Base-by-base conservation (phyloP, 1,140 invertebrate species). In the Cotesia vestalis region DNA sequence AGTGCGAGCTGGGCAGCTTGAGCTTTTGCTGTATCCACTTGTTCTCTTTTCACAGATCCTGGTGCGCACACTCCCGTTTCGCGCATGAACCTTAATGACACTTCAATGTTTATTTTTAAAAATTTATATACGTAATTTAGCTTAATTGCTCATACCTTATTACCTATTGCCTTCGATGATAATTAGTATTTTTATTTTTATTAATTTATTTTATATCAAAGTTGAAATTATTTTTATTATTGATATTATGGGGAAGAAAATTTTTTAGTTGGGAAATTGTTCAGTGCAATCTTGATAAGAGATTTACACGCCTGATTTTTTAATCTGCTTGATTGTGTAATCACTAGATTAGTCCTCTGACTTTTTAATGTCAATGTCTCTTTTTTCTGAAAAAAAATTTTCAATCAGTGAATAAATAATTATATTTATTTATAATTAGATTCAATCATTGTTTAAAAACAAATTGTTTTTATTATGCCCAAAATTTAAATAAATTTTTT, bases 1-100 rank as follows among this genome's bases (percentile, higher is more conserved):
- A 40, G 53, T 67, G 66, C 51, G 27, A 14, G 9, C 46, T 55
- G 66, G 51, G 51, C 53, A 40, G 46, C 46, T 67, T 38, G 9
- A 35, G 38, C 51, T 55, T 67, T 34, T 9, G 40, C 40, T 46
- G 40, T 46, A 46, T 46, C 40, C 11, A 46, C 40, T 55, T 36
- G 17, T 67, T 51, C 27, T 55, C 34, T 20, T 67, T 36, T n/a
- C 35, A 17, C 17, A 17, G 12, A 35, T 55, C 60, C 17, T 59
- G 34, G 14, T 59, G 57, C 57, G 57, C 57, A 59, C 57, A 59
- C 57, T 17, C 57, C 8, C 57, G 40, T 8, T 46, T 46, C 40
- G 57, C 57, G 57, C 57, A 59, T 59, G 57, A 59, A 59, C 20
- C 20, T 59, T 17, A 20, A 59, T 59, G 14, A 59, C 20, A 17